Conservation (phyloP, 2,797 vertebrate species). For the Xenops minutus region DNA sequence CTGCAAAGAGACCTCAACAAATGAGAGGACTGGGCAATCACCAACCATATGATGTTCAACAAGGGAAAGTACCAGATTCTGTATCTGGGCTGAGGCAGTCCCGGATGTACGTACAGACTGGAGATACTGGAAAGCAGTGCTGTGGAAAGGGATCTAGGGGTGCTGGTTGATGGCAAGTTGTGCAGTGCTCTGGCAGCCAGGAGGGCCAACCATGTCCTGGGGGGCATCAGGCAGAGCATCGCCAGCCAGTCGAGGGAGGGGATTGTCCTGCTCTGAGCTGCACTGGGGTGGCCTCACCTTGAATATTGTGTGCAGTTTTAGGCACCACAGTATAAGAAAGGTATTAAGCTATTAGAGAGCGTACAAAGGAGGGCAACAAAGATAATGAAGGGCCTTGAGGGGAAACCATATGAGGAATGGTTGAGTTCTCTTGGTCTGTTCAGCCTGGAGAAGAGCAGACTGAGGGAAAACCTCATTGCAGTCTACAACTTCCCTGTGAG, state of each 20-base stretch:
- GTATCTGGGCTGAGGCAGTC: background rate
- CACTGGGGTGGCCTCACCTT: background rate
- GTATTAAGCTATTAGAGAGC: background rate
- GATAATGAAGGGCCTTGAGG: background rate
- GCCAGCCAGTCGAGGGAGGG: background rate
- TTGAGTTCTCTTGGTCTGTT: background rate
- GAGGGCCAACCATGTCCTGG: background rate
- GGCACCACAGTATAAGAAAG: background rate
- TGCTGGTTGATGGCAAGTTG: background rate
- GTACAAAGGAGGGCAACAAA: background rate
- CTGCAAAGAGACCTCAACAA: background rate
- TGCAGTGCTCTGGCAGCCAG: background rate
- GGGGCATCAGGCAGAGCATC: background rate
- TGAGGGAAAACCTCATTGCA: background rate
- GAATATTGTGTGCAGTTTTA: background rate
- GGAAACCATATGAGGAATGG: background rate
- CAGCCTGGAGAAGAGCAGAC: background rate
- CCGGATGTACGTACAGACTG: background rate
- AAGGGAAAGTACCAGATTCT: background rate
- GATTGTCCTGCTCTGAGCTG: background rate
- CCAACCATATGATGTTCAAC: background rate
- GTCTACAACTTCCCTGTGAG: background rate
- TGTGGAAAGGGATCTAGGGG: background rate
- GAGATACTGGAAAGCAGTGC: too few species aligned
- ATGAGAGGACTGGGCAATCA: background rate